A percentile compares a stretch with the other conserved stretches of the same genome.
These are phyloP conservation scores for Sturnira hondurensis DNA, from an alignment of 2,113 vertebrate genomes.

Conservation along the genomic window DNA sequence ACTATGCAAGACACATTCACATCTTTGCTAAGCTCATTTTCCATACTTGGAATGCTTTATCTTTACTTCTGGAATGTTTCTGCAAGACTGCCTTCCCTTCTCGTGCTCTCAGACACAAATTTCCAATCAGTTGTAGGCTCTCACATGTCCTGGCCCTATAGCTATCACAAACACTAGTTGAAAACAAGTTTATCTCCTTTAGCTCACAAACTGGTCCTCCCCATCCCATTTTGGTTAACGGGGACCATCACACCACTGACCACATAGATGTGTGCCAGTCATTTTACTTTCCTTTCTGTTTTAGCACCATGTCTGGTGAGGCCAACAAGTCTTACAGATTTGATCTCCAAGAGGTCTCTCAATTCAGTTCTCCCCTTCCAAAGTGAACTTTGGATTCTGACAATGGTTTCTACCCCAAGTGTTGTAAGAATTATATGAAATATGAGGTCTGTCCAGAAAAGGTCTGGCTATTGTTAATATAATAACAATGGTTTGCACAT, in stretches of 20 bases:
- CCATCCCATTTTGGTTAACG: not conserved
- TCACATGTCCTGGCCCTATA: not conserved
- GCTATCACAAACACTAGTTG: not conserved
- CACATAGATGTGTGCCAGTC: not conserved
- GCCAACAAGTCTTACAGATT: not conserved
- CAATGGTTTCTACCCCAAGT: not conserved
- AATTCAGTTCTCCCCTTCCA: not conserved
- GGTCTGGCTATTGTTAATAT: too few relatives aligned
- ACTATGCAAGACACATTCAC: not conserved
- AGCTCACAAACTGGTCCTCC: not conserved
- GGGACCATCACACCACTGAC: not conserved
- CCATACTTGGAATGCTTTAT: not conserved
- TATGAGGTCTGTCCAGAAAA: too few relatives aligned
- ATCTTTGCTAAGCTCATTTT: not conserved
- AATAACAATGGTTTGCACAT: too few relatives aligned
- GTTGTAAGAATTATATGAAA: not conserved
- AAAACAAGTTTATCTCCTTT: not conserved
- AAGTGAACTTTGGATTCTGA: not conserved
- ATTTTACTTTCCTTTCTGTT: not conserved
- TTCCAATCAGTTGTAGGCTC: not conserved
- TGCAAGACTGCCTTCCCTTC: not conserved
- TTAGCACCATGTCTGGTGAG: not conserved
- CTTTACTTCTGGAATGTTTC: not conserved
- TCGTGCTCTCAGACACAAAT: not conserved
- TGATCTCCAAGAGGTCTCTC: not conserved